These are phyloP conservation scores for Lepilemur septentrionalis DNA, from an alignment of 2,797 vertebrate genomes.

Conservation along the genomic window DNA sequence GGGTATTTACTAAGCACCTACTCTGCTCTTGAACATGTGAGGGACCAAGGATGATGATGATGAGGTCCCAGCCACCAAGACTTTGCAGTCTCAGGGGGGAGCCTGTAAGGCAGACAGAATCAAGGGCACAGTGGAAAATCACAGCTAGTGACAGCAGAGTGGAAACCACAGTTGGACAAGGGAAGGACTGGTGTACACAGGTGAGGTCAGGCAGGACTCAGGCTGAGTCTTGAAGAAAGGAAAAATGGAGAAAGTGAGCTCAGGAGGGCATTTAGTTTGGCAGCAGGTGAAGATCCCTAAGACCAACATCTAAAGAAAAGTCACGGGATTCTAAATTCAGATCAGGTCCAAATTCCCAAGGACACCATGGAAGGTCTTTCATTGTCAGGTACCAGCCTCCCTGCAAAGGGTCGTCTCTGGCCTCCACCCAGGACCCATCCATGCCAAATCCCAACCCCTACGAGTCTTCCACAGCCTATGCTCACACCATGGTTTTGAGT, in stretches of 20 bases:
- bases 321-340: neutral
- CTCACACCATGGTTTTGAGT: neutral
- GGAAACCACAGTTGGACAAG: neutral
- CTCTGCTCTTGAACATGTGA: neutral
- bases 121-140: neutral
- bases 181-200: neutral
- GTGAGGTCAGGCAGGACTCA: neutral
- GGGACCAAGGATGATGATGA: neutral
- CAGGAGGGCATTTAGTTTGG: neutral
- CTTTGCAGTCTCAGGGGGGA: neutral
- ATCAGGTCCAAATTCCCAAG: neutral
- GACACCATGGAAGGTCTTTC: neutral
- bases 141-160: neutral
- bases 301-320: neutral
- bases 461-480: rapidly evolving
- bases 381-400: neutral
- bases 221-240: neutral
- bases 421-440: neutral
- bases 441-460: neutral
- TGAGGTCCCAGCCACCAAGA: neutral
- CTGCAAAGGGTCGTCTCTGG: neutral
- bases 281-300: neutral
- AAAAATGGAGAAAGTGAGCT: neutral
- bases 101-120: neutral
- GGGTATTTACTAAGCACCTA: neutral